These are phyloP conservation scores for Oreochromis niloticus DNA, from an alignment of 2,113 vertebrate species.

Conservation along the genomic window DNA sequence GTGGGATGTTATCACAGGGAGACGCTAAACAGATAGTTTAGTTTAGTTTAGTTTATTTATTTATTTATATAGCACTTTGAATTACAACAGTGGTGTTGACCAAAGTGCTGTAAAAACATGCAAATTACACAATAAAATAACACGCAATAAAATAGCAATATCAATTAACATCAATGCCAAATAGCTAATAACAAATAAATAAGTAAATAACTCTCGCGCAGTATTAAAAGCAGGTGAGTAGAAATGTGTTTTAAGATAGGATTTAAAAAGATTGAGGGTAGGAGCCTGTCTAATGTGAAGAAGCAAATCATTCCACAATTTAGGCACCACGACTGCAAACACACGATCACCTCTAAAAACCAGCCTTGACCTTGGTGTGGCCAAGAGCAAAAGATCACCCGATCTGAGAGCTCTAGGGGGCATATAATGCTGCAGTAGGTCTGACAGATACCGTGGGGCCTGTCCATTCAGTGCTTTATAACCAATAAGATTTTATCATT, in stretches of 20 bases:
- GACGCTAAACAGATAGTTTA: not conserved
- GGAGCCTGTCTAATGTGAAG: not conserved
- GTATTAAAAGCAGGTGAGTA: not conserved
- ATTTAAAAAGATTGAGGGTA: not conserved
- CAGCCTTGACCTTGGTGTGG: not conserved
- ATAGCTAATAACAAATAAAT: not conserved
- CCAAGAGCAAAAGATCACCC: not conserved
- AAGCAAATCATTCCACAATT: not conserved
- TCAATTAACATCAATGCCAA: not conserved
- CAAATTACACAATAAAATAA: accelerated
- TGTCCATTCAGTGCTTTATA: not conserved
- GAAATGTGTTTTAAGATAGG: not conserved
- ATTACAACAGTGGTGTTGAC: not conserved
- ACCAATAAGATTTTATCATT: not conserved
- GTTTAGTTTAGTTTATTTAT: not conserved
- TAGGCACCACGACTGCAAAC: not conserved
- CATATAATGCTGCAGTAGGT: accelerated
- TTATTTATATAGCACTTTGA: not conserved
- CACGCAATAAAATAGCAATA: not conserved
- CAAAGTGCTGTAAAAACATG: not conserved
- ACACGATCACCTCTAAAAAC: not conserved
- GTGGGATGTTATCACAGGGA: not conserved
- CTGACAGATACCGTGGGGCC: accelerated
- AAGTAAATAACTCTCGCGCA: not conserved
- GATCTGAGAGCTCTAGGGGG: not conserved